These are phyloP conservation scores for Petromus typicus DNA, from an alignment of 2,113 vertebrate species.

Conservation along the genomic window DNA sequence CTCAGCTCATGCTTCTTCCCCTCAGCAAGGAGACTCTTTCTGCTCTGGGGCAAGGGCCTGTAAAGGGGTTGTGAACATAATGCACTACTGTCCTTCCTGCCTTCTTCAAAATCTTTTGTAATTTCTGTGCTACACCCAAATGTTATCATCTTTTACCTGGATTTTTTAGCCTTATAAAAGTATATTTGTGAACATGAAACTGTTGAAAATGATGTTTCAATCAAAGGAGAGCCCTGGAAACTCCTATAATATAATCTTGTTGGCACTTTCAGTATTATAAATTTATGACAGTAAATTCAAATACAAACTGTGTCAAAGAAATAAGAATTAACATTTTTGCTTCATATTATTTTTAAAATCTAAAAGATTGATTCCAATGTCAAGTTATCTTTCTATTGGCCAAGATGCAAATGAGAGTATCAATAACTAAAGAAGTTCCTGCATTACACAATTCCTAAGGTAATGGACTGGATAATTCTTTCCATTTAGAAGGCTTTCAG, in stretches of 20 bases:
- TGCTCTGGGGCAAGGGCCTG: neutral
- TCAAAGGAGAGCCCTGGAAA: neutral
- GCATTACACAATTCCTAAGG: conserved; percentile 74
- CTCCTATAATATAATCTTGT: neutral
- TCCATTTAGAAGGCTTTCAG: conserved; percentile 70
- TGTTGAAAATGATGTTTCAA: neutral
- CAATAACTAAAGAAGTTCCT: conserved; percentile 66
- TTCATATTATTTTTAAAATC: neutral
- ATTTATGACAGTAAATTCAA: conserved; percentile 28
- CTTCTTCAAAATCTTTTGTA: neutral
- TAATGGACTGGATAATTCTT: conserved; percentile 80
- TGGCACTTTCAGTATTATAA: neutral
- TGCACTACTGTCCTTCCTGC: neutral
- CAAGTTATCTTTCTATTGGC: conserved; percentile 22
- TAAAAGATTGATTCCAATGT: neutral
- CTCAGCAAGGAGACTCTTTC: neutral
- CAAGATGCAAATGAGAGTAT: conserved; percentile 62
- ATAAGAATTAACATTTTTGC: conserved; percentile 6
- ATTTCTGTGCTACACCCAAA: neutral
- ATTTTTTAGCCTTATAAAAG: neutral
- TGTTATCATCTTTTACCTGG: neutral
- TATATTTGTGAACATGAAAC: neutral
- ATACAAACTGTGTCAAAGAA: neutral
- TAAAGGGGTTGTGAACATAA: too few species aligned
- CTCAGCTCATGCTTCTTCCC: neutral